These are phyloP conservation scores for Zygothrica quintamaculata DNA, from an alignment of 2,888 invertebrate genomes.

Conservation along the genomic window DNA sequence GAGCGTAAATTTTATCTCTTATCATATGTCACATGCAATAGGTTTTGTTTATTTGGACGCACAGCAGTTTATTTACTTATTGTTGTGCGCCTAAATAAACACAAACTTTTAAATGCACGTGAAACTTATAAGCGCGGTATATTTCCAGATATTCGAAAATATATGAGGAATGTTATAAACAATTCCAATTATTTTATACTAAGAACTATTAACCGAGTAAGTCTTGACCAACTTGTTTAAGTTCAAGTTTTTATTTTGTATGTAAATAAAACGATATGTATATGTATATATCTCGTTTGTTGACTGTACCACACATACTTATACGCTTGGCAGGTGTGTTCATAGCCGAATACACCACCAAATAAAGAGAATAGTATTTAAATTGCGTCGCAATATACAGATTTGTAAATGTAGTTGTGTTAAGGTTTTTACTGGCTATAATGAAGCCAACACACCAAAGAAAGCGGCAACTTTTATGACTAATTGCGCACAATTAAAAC, in stretches of 20 bases:
- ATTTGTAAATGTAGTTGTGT: constrained; percentile 10
- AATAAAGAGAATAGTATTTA: constrained; percentile 30
- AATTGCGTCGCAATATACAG: constrained; percentile 57
- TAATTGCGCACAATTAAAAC: constrained; percentile 41
- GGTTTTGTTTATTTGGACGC: constrained; percentile 9
- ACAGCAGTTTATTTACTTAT: constrained; percentile 7
- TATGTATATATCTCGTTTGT: constrained; percentile 7
- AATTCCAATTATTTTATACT: neutral
- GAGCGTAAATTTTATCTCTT: constrained; percentile 20
- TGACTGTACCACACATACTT: constrained; percentile 30
- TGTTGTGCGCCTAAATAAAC: constrained; percentile 1
- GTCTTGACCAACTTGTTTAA: constrained; percentile 7
- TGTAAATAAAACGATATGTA: neutral
- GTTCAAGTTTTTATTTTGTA: constrained; percentile 5
- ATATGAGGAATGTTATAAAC: neutral
- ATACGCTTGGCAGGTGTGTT: constrained; percentile 43
- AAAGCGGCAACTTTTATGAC: constrained; percentile 36
- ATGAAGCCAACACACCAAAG: constrained; percentile 28
- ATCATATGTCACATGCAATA: constrained; percentile 35
- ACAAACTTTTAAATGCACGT: constrained; percentile 15
- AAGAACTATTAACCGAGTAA: constrained; percentile 8
- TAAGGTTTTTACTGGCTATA: constrained; percentile 2
- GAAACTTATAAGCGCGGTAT: constrained; percentile 1
- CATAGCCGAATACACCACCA: constrained; percentile 27
- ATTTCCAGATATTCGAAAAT: neutral